Evolutionary conservation across 2,113 vertebrate genomes (phyloP), one percentile per base, ranked within the genome.

Genomic region (Eublepharis macularius): DNA sequence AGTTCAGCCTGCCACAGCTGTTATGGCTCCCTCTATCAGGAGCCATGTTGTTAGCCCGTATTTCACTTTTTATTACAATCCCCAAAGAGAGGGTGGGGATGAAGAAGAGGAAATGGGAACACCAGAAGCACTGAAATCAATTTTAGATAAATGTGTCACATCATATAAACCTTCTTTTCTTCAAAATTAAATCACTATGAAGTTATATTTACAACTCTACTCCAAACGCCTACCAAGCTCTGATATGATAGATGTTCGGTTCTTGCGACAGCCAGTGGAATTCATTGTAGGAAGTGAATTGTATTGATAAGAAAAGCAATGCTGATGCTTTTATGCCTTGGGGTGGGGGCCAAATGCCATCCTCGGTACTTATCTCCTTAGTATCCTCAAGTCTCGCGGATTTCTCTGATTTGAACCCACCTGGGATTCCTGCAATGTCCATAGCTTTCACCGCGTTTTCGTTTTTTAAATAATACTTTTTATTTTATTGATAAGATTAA

Each of bases 191-290:
- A 84, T 86, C 34, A 72, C 5, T 10, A 73, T 69, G 29, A 68
- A 86, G 13, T 41, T 72, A 5, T 32, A 47, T 87, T 89, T 86
- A 76, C 80, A 89, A 41, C 4, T 69, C 32, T 8, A 86, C 89
- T 82, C 72, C 26, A 47, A 83, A 65, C 65, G 32, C 1, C 32
- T n/a, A 16, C 8, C 69, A 88, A 70, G 80, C 10, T 65, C 74
- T 80, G 84, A 72, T 69, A 9, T 57, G 0, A 45, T 10, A 87
- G 86, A 74, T 77, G 70, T 9, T 84, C n/a, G 0, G 2, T 72
- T 34, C 79, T 14, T 13, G 0, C 78, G 12, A 65, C 54, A 32
- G 0, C 82, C 84, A 34, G 6, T 72, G 80, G 57, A 72, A 0
- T n/a, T 51, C 32, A 32, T 80, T 9, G n/a, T 3, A 4, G 45